These are phyloP conservation scores for Nemoura dubitans DNA, from an alignment of 2,888 invertebrate genomes.

Conservation along the genomic window DNA sequence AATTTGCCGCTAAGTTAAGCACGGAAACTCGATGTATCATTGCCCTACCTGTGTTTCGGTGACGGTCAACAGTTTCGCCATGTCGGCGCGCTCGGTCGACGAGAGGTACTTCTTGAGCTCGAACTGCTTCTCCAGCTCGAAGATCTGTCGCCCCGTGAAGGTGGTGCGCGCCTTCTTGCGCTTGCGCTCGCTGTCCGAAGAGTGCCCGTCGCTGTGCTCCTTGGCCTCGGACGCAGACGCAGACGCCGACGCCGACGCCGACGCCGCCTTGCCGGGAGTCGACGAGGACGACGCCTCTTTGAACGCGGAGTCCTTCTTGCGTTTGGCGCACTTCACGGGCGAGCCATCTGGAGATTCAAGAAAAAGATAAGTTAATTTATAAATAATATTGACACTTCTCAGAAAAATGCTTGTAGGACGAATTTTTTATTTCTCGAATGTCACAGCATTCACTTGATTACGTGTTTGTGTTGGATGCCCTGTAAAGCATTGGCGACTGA, in stretches of 20 bases:
- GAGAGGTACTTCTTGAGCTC: constrained; percentile 96
- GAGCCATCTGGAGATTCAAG: constrained; percentile 50
- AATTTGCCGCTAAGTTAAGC: no score
- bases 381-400: no score
- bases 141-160: constrained; percentile 95
- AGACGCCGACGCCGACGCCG: constrained; percentile 57
- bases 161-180: constrained; percentile 93
- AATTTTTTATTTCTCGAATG: no score
- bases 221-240: constrained; percentile 49
- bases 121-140: constrained; percentile 95
- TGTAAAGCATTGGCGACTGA: no score
- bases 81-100: constrained; percentile 91
- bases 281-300: constrained; percentile 50
- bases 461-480: no score
- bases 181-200: constrained; percentile 62
- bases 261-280: constrained; percentile 65
- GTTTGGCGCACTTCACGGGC: constrained; percentile 44
- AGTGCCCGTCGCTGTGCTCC: constrained; percentile 46
- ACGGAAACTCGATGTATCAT: no score
- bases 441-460: no score
- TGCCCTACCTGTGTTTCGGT: constrained; percentile 95
- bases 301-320: constrained; percentile 47
- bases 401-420: no score
- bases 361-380: no score
- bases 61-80: constrained; percentile 92